Conservation (phyloP, 2,888 invertebrate species). For the Lomographa bimaculata region DNA sequence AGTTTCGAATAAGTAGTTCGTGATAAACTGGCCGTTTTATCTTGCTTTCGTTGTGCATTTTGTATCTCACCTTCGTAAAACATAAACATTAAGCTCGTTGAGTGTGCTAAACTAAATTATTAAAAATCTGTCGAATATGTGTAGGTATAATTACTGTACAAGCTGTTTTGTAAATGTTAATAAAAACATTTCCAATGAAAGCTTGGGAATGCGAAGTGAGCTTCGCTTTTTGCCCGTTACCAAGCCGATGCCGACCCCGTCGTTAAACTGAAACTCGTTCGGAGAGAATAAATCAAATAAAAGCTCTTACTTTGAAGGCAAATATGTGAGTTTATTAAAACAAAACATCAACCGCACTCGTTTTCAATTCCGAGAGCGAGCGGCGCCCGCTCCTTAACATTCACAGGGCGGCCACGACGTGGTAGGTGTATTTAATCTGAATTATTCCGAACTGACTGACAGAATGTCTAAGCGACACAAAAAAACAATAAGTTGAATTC, state of each 20-base stretch:
- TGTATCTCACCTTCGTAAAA: slow-evolving; percentile 2
- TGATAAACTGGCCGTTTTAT: slow-evolving; percentile 25
- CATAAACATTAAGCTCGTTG: too few relatives aligned
- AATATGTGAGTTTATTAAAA: slow-evolving; percentile 77
- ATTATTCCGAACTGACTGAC: slow-evolving; percentile 76
- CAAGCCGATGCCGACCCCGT: slow-evolving; percentile 27
- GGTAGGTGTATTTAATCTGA: slow-evolving; percentile 79
- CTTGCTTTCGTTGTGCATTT: slow-evolving; percentile 17
- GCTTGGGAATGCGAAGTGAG: slow-evolving; percentile 27
- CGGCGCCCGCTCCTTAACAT: slow-evolving; percentile 65
- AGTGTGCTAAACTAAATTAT: too few relatives aligned
- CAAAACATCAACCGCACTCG: slow-evolving; percentile 68
- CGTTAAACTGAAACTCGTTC: slow-evolving; percentile 33
- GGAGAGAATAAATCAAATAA: slow-evolving; percentile 64
- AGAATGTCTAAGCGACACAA: slow-evolving; percentile 66
- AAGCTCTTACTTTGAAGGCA: slow-evolving; percentile 66
- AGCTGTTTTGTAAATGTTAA: slow-evolving; percentile 15
- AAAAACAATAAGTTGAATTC: slow-evolving; percentile 63
- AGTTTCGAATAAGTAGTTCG: slow-evolving; percentile 42
- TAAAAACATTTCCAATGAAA: slow-evolving; percentile 17
- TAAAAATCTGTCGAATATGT: too few relatives aligned
- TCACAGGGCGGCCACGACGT: slow-evolving; percentile 59
- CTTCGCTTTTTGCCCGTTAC: slow-evolving; percentile 25
- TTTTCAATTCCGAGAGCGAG: slow-evolving; percentile 68
- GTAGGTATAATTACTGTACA: not conserved